phyloP scores from a whole-genome alignment of 1,140 invertebrate genomes.

The Laodelphax striatellus region DNA sequence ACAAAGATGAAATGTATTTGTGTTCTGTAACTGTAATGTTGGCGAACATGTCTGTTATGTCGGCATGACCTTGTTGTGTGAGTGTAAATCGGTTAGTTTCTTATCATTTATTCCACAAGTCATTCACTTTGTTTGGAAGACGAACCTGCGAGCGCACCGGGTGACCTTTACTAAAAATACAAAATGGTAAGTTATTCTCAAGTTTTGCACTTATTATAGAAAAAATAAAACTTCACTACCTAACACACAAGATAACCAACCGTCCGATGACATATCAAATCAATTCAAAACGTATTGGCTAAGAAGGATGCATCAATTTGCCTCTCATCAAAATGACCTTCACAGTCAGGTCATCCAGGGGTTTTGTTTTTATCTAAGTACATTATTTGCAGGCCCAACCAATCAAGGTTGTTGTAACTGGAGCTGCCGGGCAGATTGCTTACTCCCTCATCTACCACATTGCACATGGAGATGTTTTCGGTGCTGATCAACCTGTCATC shows the following conservation, averaged over 20 bases:
- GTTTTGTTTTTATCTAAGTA: not conserved
- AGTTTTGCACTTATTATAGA: not conserved
- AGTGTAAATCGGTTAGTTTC: not conserved
- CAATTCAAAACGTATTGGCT: conserved; percentile 10
- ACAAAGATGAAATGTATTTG: too few relatives aligned
- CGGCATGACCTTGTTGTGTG: not conserved
- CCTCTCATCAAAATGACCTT: conserved; percentile 14
- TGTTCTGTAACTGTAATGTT: not conserved
- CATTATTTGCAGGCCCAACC: conserved; percentile 42
- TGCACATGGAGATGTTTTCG: conserved; percentile 94
- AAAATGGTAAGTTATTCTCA: not conserved
- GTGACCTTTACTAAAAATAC: not conserved
- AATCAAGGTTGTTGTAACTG: conserved; percentile 90
- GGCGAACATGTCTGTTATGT: not conserved
- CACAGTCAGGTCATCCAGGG: not conserved
- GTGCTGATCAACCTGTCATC: conserved; percentile 74
- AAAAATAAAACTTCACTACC: not conserved
- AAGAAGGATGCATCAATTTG: conserved; percentile 12
- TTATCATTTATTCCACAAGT: not conserved
- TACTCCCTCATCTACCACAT: conserved; percentile 92
- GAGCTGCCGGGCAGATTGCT: conserved; percentile 96
- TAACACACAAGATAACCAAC: not conserved
- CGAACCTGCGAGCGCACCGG: not conserved
- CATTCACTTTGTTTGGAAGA: not conserved
- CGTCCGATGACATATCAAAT: conserved; percentile 9